Conservation (phyloP, 1,140 invertebrate genomes). For the Lycorma delicatula region DNA sequence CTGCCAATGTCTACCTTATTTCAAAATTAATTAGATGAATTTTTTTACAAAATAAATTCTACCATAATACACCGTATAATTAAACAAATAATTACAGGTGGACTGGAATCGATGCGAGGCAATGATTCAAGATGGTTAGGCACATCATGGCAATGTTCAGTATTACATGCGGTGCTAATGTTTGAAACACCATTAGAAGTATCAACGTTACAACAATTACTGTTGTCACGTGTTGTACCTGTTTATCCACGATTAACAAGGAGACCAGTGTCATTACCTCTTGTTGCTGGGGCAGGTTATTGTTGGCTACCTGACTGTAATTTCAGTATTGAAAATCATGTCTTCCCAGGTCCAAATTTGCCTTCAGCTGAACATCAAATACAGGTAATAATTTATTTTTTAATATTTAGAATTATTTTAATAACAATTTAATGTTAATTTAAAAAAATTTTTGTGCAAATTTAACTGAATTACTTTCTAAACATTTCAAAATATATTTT, state of each 20-base stretch:
- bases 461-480: too few relatives aligned
- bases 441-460: too few relatives aligned
- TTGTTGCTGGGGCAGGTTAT: slow-evolving; percentile 37
- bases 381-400: slow-evolving; percentile 1
- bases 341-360: slow-evolving; percentile 38
- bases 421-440: too few relatives aligned
- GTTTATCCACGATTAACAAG: slow-evolving; percentile 44
- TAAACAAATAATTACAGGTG: too few relatives aligned
- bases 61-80: too few relatives aligned
- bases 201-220: slow-evolving; percentile 38
- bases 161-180: slow-evolving; percentile 43
- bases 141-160: slow-evolving; percentile 35
- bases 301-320: slow-evolving; percentile 43
- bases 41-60: too few relatives aligned
- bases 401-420: too few relatives aligned
- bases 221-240: slow-evolving; percentile 40
- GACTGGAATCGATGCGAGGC: slow-evolving; percentile 31
- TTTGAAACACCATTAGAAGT: slow-evolving; percentile 42
- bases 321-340: slow-evolving; percentile 46
- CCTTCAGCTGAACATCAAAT: slow-evolving; percentile 22
- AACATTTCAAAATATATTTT: too few relatives aligned
- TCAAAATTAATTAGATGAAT: too few relatives aligned
- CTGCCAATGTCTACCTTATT: too few relatives aligned
- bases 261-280: slow-evolving; percentile 35
- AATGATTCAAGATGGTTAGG: slow-evolving; percentile 43